Evolutionary conservation across 2,888 invertebrate genomes (phyloP).

Genomic region (Coecobrya sp.): DNA sequence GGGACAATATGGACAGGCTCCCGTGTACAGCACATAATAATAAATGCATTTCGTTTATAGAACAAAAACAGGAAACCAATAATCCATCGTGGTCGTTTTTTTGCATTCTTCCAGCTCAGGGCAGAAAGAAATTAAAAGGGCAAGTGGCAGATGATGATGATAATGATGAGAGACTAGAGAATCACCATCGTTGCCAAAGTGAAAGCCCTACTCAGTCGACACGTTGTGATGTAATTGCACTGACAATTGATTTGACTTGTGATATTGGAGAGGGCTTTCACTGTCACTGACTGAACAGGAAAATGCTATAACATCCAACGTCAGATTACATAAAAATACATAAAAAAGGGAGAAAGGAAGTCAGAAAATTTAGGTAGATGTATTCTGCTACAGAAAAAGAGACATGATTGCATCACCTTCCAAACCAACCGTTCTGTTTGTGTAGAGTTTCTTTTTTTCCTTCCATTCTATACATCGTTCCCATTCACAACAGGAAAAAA

Average conservation of each 20-base stretch:
- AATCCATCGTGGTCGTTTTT: background rate
- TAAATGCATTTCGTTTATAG: background rate
- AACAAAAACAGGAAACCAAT: background rate
- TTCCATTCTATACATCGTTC: background rate
- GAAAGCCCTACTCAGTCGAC: background rate
- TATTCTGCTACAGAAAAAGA: too few relatives aligned
- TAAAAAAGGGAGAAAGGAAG: background rate
- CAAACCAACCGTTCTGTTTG: too few relatives aligned
- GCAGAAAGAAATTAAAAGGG: slow-evolving; percentile 34
- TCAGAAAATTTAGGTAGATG: too few relatives aligned
- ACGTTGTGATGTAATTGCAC: background rate
- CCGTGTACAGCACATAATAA: too few relatives aligned
- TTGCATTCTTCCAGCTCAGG: background rate
- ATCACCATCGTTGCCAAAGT: background rate
- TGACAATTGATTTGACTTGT: slow-evolving; percentile 14
- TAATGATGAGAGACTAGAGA: background rate
- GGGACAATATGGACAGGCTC: too few relatives aligned
- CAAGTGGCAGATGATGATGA: background rate
- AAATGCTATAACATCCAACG: background rate
- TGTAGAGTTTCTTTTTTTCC: background rate
- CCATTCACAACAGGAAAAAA: background rate
- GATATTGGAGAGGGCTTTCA: background rate
- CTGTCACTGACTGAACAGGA: background rate
- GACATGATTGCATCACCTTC: too few relatives aligned
- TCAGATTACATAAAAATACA: background rate